Conservation (phyloP, 2,797 vertebrate genomes). For the Pitangus sulphuratus region DNA sequence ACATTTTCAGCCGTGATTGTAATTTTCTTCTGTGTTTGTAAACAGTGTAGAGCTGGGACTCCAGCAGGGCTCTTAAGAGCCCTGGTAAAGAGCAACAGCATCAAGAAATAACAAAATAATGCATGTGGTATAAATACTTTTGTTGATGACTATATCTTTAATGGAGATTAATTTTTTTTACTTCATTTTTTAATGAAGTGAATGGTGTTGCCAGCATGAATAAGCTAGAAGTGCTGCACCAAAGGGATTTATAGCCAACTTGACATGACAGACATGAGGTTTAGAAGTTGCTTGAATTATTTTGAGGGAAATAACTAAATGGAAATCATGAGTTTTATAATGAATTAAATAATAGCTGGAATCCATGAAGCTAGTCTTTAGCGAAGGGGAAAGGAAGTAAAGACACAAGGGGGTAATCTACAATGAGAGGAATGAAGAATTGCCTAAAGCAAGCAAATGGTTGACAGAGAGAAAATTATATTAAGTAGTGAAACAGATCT, state of each 20-base stretch:
- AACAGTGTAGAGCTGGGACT: background rate
- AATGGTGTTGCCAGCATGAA: background rate
- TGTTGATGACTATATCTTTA: background rate
- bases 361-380: background rate
- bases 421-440: background rate
- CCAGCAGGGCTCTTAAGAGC: background rate
- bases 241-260: background rate
- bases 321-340: fast-evolving
- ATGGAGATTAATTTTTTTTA: background rate
- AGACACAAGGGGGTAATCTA: background rate
- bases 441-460: background rate
- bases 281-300: background rate
- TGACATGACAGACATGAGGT: background rate
- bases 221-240: background rate
- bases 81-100: background rate
- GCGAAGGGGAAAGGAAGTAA: background rate
- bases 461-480: background rate
- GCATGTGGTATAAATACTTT: background rate
- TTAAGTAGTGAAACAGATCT: background rate
- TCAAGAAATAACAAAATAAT: background rate
- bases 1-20: background rate
- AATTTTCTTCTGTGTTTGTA: background rate
- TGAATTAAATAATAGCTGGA: background rate
- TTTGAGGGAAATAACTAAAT: background rate
- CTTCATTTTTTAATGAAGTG: background rate